Evolutionary conservation across 2,113 vertebrate genomes (phyloP).

Genomic region (Pyxicephalus adspersus): DNA sequence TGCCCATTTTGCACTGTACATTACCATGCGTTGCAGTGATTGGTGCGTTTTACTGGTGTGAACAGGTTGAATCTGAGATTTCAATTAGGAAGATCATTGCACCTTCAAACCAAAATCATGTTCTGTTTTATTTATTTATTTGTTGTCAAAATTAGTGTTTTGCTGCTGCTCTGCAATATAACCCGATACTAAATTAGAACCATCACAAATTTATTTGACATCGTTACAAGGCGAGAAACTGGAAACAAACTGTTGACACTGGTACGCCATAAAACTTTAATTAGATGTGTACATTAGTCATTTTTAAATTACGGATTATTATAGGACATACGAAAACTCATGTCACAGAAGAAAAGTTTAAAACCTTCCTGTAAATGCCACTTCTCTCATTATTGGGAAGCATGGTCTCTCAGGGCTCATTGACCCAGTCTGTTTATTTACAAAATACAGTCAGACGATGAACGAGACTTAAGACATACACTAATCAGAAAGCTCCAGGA

Average conservation of each 20-base stretch:
- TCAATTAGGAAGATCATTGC: neutral
- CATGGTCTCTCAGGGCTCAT: slow-evolving; percentile 70
- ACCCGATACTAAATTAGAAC: slow-evolving; percentile 62
- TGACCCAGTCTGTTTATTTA: slow-evolving; percentile 71
- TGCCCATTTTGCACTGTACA: no score
- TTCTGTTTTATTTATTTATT: neutral
- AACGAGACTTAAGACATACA: slow-evolving; percentile 62
- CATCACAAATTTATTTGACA: slow-evolving; percentile 70
- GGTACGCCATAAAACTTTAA: slow-evolving; percentile 80
- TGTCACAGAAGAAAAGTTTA: slow-evolving; percentile 71
- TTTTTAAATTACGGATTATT: slow-evolving; percentile 72
- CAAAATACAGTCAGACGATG: slow-evolving; percentile 69
- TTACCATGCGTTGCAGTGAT: no score
- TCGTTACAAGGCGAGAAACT: slow-evolving; percentile 72
- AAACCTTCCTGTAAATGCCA: slow-evolving; percentile 77
- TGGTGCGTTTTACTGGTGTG: no score
- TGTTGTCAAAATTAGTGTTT: slow-evolving; percentile 50
- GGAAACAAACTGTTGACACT: slow-evolving; percentile 78
- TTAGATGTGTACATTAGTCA: slow-evolving; percentile 80
- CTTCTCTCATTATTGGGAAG: slow-evolving; percentile 78
- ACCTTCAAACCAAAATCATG: neutral
- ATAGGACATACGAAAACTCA: slow-evolving; percentile 72
- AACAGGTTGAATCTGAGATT: no score
- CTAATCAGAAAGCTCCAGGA: slow-evolving; percentile 44
- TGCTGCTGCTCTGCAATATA: slow-evolving; percentile 60